Evolutionary conservation across 2,888 invertebrate genomes (phyloP), one percentile per base, ranked within the genome.

Genomic region (Lucinisca nassula): DNA sequence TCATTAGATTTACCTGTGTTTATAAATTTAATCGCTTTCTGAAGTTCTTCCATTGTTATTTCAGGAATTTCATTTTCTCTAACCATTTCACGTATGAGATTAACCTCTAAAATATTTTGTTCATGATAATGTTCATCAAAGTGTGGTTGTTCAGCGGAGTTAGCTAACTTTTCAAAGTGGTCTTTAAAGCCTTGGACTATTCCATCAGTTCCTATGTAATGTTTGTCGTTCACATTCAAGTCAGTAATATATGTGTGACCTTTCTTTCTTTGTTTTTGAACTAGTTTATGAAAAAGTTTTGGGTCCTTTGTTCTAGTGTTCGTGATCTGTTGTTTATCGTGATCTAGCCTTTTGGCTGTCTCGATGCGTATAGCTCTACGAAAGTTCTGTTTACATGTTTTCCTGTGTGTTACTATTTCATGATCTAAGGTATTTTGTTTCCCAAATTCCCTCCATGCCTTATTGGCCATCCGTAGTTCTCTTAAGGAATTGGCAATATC

Each of bases 1-100:
- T 72, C 79, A n/a, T 51, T 21, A 35, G 81, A 21, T 40, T 81
- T 81, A 14, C 81, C 81, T 58, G 10, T 81, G 67, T 81, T 81
- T 17, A 81, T 27, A 0, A 58, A 6, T 12, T 81, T 81, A 3
- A 81, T 81, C 38, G 81, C 81, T 24, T 72, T 32, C 10, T 40
- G 14, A 14, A 79, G 30, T 49, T 79, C 79, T 24, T 45, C 49
- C 10, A n/a, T 24, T 4, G 77, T 40, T 4, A 70, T 35, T 38
- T 6, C 27, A 2, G 45, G 30, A 24, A 67, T 67, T 32, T 70
- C 30, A 67, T 24, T 40, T 1, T 30, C 6, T 17, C 12, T 21
- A 21, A 75, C 75, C 27, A 75, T 14, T 6, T 49, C 30, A 3
- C 6, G 2, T 3, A 75, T 75, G 17, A 38, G 21, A 24, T 27